These are phyloP conservation scores for Acrocephalus kingi DNA, from an alignment of 2,113 vertebrate species.

Conservation along the genomic window DNA sequence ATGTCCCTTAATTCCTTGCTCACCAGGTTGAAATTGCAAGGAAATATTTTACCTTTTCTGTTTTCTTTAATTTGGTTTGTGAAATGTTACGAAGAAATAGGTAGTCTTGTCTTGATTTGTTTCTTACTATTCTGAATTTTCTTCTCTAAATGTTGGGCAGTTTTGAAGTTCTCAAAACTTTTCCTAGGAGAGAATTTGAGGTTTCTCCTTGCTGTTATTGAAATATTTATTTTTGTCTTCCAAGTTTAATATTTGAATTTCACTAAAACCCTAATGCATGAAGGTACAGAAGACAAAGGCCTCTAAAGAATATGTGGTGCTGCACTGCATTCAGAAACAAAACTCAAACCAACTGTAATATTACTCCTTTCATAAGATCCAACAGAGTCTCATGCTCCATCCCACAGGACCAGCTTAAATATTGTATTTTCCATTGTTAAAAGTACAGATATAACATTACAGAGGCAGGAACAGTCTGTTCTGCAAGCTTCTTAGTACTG, in stretches of 20 bases:
- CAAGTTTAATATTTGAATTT: not conserved
- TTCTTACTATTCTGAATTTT: not conserved
- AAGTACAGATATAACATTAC: not conserved
- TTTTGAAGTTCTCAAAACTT: not conserved
- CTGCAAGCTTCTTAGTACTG: not conserved
- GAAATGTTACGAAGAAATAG: not conserved
- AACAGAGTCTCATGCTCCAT: not conserved
- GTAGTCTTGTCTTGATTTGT: not conserved
- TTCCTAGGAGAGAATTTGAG: not conserved
- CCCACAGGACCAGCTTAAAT: not conserved
- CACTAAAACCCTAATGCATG: not conserved
- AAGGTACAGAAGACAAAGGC: not conserved
- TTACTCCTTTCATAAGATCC: not conserved
- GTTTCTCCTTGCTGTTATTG: not conserved
- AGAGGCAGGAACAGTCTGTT: not conserved
- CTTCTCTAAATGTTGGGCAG: not conserved
- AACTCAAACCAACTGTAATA: not conserved
- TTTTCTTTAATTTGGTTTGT: not conserved
- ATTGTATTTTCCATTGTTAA: constrained; percentile 14
- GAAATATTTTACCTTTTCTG: not conserved
- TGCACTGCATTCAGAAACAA: not conserved
- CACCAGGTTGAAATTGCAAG: not conserved
- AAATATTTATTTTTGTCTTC: not conserved
- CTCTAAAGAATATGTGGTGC: not conserved
- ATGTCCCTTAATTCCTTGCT: not conserved